Evolutionary conservation across 2,888 invertebrate genomes (phyloP), one percentile per base, ranked within the genome.

Genomic region (Calameuta filiformis): DNA sequence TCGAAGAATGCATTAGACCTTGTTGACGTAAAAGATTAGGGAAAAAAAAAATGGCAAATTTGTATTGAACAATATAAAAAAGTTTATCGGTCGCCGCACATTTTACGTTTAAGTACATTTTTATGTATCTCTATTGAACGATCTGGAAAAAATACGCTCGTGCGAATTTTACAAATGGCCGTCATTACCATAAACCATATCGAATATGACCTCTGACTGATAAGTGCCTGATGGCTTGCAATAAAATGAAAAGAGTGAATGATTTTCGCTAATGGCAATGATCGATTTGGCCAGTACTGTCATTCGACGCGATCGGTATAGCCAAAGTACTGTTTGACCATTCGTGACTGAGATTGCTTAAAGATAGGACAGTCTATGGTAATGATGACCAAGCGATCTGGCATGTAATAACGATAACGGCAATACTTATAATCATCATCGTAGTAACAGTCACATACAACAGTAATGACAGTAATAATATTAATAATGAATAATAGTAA

Each of bases 361-460:
- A 56, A 9, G 56, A 56, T 56, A 56, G 9, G 9, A 9, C 56
- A 9, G 56, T 56, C 56, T 23, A 56, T 56, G 56, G 23, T 56
- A 56, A 56, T 56, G 56, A 56, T 23, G 56, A 23, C 9, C 56
- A 56, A 56, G 56, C 56, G 56, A 56, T 56, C 56, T 15, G 9
- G 56, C 23, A 9, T 23, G 56, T 37, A 75, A 75, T 68, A 75
- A 71, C 69, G 69, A 71, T 75, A 71, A 37, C 40, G 75, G 40
- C 69, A 69, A 56, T 79, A 83, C 77, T 83, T 78, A 79, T 81
- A 81, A 80, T 81, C 78, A 80, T 80, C 77, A 83, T 82, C 80
- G 79, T 81, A 76, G 81, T 83, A 81, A 81, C 77, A 82, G 80
- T 79, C 80, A 81, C 73, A 73, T 30, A 37, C 31, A 71, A 71